These are phyloP conservation scores for Dicranocentrus wangi DNA, from an alignment of 2,888 invertebrate genomes.

Conservation along the genomic window DNA sequence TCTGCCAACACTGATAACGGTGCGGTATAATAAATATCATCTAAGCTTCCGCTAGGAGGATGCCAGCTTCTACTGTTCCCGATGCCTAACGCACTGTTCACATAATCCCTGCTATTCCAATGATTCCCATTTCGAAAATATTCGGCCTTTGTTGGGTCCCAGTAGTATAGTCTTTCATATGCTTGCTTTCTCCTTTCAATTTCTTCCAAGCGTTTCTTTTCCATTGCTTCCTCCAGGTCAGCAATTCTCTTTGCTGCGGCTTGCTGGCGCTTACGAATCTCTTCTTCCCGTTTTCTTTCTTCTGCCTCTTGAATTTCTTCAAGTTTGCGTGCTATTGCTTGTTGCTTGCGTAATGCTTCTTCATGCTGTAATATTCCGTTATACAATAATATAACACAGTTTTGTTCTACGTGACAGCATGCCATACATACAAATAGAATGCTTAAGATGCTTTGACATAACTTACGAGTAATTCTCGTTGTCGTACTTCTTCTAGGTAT, in stretches of 20 bases:
- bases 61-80: constrained; percentile 13
- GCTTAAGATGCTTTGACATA: too few relatives aligned
- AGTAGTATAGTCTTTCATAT: constrained; percentile 38
- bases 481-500: constrained; percentile 70
- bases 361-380: constrained; percentile 70
- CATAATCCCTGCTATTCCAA: constrained; percentile 71
- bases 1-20: constrained; percentile 70
- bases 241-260: constrained; percentile 54
- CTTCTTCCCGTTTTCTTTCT: constrained; percentile 68
- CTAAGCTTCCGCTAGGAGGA: constrained; percentile 19
- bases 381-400: too few relatives aligned
- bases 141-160: constrained; percentile 28
- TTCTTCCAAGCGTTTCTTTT: constrained; percentile 58
- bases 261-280: constrained; percentile 63
- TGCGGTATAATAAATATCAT: constrained; percentile 68
- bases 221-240: constrained; percentile 54
- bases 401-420: too few relatives aligned
- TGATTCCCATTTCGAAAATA: constrained; percentile 21
- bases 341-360: constrained; percentile 66
- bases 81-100: constrained; percentile 64
- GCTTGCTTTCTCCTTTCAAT: constrained; percentile 45
- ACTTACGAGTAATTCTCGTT: constrained; percentile 67
- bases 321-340: constrained; percentile 66
- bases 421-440: too few relatives aligned
- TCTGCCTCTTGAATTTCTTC: constrained; percentile 71